Evolutionary conservation across 2,113 vertebrate genomes (phyloP), one percentile per base, ranked within the genome.

Genomic region (Catagonus wagneri): DNA sequence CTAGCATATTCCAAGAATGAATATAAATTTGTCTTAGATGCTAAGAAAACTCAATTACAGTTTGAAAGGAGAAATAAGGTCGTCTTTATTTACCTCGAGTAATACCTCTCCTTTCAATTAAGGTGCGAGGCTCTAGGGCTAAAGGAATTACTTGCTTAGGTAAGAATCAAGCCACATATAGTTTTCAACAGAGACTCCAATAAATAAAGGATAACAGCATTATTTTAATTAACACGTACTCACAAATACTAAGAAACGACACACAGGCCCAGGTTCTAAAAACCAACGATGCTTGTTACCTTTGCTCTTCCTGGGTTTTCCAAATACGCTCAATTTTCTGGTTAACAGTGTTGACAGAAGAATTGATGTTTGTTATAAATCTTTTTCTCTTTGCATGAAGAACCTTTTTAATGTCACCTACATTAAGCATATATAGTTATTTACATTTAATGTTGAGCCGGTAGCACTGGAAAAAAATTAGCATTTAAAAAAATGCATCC

Each of bases 361-460:
- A 98, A 97, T 99, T 99, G 0, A 99, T 99, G 44, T 99, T 98
- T 96, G 89, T 95, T 97, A 99, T 99, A 94, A 99, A 97, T 80
- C 98, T 98, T 90, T 99, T 99, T 93, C 97, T 99, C 97, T 99
- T 99, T 85, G 98, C 98, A 95, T 98, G 97, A 98, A 99, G 98
- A 96, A 98, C 98, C 93, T 99, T 99, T 94, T 97, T 99, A 94
- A 99, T 99, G 78, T 99, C 99, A 92, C 98, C 99, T 99, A 87
- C 32, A 98, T 78, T 80, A 52, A 89, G 92, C 90, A 72, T 6
- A 92, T 0, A 90, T 32, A 75, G 0, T n/a, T 25, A 27, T 63
- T 76, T 71, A 91, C 54, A 96, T 27, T 81, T 69, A 23, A 63
- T 23, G 9, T 29, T 76, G 20, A 75, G 56, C 84, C 36, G 36